A percentile compares a stretch with the other conserved stretches of the same genome.
Evolutionary conservation across 2,113 vertebrate genomes (phyloP).

Genomic region (Hippocampus abdominalis): DNA sequence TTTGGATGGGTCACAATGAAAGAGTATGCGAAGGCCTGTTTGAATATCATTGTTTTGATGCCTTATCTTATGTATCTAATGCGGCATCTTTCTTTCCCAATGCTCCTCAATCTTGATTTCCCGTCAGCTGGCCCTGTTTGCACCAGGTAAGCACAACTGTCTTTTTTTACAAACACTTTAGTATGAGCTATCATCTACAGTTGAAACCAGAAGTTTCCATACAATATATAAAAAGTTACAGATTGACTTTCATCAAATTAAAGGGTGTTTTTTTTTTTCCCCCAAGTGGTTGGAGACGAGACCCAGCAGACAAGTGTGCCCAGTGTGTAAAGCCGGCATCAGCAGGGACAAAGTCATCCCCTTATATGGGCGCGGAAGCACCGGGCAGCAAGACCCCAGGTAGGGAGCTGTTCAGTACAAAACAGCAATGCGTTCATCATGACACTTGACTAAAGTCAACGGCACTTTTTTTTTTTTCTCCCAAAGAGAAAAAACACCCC

Average conservation of each 20-base stretch:
- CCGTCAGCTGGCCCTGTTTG: slow-evolving; percentile 92
- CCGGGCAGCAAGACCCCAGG: slow-evolving; percentile 95
- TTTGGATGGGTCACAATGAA: too few relatives aligned
- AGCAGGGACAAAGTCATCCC: slow-evolving; percentile 98
- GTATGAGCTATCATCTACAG: too few relatives aligned
- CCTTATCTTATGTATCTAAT: slow-evolving; percentile 21
- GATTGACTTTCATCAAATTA: too few relatives aligned
- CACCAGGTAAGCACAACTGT: slow-evolving; percentile 83
- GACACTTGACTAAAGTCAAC: background rate
- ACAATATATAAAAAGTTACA: too few relatives aligned
- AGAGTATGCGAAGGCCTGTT: too few relatives aligned
- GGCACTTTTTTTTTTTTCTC: background rate
- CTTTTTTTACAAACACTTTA: background rate
- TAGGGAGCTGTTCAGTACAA: slow-evolving; percentile 47
- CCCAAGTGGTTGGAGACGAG: slow-evolving; percentile 96
- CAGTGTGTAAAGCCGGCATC: slow-evolving; percentile 97
- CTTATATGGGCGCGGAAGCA: slow-evolving; percentile 93
- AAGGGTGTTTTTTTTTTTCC: slow-evolving; percentile 1
- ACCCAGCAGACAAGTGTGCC: slow-evolving; percentile 96
- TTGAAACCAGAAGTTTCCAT: too few relatives aligned
- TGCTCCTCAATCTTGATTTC: slow-evolving; percentile 14
- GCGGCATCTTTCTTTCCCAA: slow-evolving; percentile 22
- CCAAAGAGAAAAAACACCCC: slow-evolving; percentile 91
- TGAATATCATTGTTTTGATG: background rate
- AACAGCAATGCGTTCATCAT: too few relatives aligned